Percentiles rank a stretch among this genome's conserved stretches.
phyloP scores from a whole-genome alignment of 1,140 invertebrate species.

The Cataglyphis hispanica region DNA sequence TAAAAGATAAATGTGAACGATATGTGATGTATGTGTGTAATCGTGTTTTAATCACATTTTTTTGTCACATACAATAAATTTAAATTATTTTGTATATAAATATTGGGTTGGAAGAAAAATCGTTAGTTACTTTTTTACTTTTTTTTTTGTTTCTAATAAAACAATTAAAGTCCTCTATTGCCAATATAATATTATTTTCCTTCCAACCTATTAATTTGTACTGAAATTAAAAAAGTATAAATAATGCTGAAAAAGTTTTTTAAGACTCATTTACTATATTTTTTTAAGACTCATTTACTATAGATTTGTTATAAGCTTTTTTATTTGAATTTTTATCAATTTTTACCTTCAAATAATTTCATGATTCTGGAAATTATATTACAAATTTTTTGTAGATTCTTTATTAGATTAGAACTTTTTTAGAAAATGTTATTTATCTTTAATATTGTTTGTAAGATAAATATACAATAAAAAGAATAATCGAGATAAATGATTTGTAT shows the following conservation, averaged over 20 bases:
- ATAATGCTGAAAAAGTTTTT: too few species aligned
- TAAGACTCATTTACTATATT: neutral
- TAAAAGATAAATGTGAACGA: neutral
- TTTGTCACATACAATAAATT: neutral
- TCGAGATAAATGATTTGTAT: constrained; percentile 17
- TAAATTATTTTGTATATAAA: neutral
- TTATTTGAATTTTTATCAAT: neutral
- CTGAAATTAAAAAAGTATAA: neutral
- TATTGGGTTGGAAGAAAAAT: neutral
- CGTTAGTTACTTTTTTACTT: too few species aligned
- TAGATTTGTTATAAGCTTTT: neutral
- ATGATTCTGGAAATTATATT: neutral
- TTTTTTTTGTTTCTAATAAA: too few species aligned
- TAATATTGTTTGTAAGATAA: neutral
- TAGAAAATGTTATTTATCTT: too few species aligned
- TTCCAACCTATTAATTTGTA: neutral
- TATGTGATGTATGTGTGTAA: neutral
- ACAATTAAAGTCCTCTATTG: too few species aligned
- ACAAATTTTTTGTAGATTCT: neutral
- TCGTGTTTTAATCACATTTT: neutral
- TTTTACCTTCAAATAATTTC: neutral
- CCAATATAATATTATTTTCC: too few species aligned
- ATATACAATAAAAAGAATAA: neutral
- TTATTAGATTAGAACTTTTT: too few species aligned
- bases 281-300: neutral